phyloP scores from a whole-genome alignment of 2,797 vertebrate genomes.

The Alosa sapidissima region DNA sequence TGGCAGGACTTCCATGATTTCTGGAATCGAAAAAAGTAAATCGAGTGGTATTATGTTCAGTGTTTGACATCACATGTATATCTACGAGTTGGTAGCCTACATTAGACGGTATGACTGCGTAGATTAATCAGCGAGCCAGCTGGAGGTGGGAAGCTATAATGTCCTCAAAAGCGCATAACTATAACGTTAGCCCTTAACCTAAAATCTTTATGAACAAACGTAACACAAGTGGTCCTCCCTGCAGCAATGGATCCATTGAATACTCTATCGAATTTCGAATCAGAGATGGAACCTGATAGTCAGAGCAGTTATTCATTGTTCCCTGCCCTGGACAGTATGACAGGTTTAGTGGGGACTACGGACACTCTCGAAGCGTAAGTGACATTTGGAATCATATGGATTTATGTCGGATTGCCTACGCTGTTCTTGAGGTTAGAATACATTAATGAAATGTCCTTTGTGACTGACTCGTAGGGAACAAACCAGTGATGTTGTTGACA shows the following conservation, averaged over 20 bases:
- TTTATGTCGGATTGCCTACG: neutral
- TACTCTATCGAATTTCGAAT: constrained; percentile 72
- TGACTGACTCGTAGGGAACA: constrained; percentile 64
- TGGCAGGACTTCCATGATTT: neutral
- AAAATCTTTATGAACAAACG: neutral
- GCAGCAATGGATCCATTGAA: constrained; percentile 76
- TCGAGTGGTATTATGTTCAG: neutral
- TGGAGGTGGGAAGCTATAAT: neutral
- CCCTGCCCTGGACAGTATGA: constrained; percentile 78
- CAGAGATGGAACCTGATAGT: constrained; percentile 80
- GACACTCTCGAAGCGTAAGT: constrained; percentile 76
- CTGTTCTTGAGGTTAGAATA: neutral
- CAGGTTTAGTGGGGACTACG: constrained; percentile 69
- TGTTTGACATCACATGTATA: neutral
- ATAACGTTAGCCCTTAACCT: neutral
- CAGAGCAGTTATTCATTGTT: constrained; percentile 80
- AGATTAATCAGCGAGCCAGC: too few relatives aligned
- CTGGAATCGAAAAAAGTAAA: too few relatives aligned
- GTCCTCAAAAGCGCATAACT: neutral
- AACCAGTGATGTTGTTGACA: constrained; percentile 75
- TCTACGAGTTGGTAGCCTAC: neutral
- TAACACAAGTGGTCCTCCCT: neutral
- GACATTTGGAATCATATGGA: neutral
- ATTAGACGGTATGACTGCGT: neutral
- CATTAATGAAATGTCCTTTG: neutral